Base-by-base conservation (phyloP, 2,113 vertebrate genomes). In the Fukomys damarensis region DNA sequence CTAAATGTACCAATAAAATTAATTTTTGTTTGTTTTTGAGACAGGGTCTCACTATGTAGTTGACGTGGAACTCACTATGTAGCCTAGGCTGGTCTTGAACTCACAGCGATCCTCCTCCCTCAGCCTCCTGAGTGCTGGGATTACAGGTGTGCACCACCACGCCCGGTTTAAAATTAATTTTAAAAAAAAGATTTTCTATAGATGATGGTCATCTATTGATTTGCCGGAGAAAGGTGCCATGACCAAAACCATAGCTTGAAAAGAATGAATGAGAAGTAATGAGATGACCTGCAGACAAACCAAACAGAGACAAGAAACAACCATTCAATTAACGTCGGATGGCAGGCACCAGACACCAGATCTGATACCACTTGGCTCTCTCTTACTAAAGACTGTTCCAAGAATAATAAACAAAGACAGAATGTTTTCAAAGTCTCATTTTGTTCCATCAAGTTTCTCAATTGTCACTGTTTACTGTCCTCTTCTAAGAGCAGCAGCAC, bases 261-360 rank as follows among this genome's bases (percentile, higher is more conserved):
- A 91, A 91, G 59, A 56, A 43, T 49, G n/a, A 68, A 4, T 13
- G n/a, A 32, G 28, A 86, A 83, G 38, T 63, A 58, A 16, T 49
- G 41, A 94, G 63, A 84, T 38, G 80, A 94, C 16, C 28, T 96
- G 22, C 52, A 68, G 59, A 80, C 41, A 88, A 91, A 35, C 49
- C 49, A 92, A 79, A n/a, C 46, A 93, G 91, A 96, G 91, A 92
- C 54, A 86, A 86, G 32, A 96, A 94, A 89, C 17, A 82, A 93
- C 32, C 86, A 70, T 43, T 66, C 38, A 74, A 66, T 24, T 82
- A 49, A 79, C 30, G 20, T 30, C 32, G 35, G 30, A 35, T 17
- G 35, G 54, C 76, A 82, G 43, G 87, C 65, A 46, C n/a, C 20
- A 93, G 61, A 35, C 9, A 61, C 54, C 38, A 82, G 81, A 84